Evolutionary conservation across 1,140 invertebrate species (phyloP).

Genomic region (Neotoxoptera formosana): DNA sequence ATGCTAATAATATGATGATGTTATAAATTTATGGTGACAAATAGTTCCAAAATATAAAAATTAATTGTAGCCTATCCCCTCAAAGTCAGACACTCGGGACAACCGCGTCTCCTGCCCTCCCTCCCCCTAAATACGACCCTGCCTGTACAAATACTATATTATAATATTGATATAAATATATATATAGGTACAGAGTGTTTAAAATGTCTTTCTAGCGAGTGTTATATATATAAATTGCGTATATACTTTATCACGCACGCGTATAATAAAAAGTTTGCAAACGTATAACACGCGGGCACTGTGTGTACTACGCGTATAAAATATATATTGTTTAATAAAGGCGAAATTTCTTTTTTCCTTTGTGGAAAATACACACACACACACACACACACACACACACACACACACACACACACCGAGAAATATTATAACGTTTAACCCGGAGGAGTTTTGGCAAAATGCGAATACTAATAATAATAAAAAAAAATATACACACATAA

Average conservation of each 20-base stretch:
- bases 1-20: too few species aligned
- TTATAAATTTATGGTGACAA: too few species aligned
- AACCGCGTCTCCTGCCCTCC: too few species aligned
- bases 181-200: not conserved
- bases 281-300: not conserved
- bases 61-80: too few species aligned
- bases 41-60: too few species aligned
- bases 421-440: constrained; percentile 41
- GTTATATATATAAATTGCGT: not conserved
- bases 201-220: not conserved
- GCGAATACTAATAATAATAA: not conserved
- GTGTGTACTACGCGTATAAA: not conserved
- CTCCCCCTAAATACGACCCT: too few species aligned
- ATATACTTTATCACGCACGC: not conserved
- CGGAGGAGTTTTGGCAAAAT: constrained; percentile 13
- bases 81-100: too few species aligned
- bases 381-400: not conserved
- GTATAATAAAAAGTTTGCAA: not conserved
- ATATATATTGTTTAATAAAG: constrained; percentile 41
- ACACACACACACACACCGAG: not conserved
- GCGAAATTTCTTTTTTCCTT: not conserved
- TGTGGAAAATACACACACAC: not conserved
- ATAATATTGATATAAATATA: too few species aligned
- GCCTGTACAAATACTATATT: too few species aligned
- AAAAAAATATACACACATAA: not conserved